Base-by-base conservation (phyloP, 2,113 vertebrate genomes). In the Grus americana region DNA sequence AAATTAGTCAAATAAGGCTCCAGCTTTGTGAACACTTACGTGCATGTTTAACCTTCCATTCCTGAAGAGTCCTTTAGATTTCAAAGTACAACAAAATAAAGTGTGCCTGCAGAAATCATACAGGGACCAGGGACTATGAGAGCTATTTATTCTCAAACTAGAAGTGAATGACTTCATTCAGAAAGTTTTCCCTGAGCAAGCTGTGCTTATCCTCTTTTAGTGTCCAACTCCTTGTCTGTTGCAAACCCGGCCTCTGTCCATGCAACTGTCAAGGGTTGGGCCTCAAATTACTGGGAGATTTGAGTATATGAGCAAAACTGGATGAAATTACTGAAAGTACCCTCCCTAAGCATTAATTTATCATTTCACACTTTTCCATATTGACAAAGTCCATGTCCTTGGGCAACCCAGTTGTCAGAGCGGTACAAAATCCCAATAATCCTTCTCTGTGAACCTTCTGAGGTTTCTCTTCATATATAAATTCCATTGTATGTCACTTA, bases 1-100 rank as follows among this genome's bases (percentile, higher is more conserved):
- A 95, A 95, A 95, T 95, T 90, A 97, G 89, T 91, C 89, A 96
- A 90, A 94, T 84, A 81, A 79, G 49, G 46, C 62, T 93, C 12
- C 38, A 57, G 81, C 29, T 88, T 86, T 2, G 0, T 71, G 80
- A 95, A 89, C 68, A 9, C 36, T 91, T 93, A 47, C 0, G 0
- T 89, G 62, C 38, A 26, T 47, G 54, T 96, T 95, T 95, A 95
- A 92, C 92, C 94, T 95, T 95, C 54, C 70, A 29, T 92, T 91
- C 62, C 92, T 82, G 78, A 87, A 79, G 78, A 90, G 70, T 89
- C 81, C 70, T 91, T 89, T 95, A 79, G 66, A 73, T 81, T 95
- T 92, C 70, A 76, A 95, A 91, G 49, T 75, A 32, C 62, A 91
- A 19, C 81, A 81, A 96, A 93, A 92, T 89, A 22, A 91, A 95